These are phyloP conservation scores for Pollenia labialis DNA, from an alignment of 2,888 invertebrate genomes.

Conservation along the genomic window DNA sequence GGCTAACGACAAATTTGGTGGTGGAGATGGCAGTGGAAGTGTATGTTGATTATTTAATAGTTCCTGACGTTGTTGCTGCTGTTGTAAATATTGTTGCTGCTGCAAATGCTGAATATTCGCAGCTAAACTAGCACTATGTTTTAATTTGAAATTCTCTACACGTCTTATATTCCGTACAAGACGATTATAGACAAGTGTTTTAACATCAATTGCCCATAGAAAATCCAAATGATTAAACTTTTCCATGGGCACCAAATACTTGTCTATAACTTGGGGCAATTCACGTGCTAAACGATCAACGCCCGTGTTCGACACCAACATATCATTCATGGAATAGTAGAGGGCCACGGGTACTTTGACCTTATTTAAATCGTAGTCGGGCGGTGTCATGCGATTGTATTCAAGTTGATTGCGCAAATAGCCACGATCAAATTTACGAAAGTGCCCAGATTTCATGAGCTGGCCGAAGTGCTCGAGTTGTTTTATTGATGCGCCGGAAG, in stretches of 20 bases:
- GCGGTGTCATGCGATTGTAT: conserved; percentile 85
- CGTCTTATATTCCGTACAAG: conserved; percentile 81
- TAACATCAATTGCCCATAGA: conserved; percentile 85
- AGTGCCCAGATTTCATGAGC: conserved; percentile 83
- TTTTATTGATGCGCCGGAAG: conserved; percentile 84
- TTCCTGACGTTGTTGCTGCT: conserved; percentile 57
- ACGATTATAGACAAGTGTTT: conserved; percentile 84
- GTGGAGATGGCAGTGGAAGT: conserved; percentile 10
- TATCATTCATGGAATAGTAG: conserved; percentile 87
- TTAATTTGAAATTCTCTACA: conserved; percentile 81
- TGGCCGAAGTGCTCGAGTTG: conserved; percentile 84
- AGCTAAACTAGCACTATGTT: conserved; percentile 76
- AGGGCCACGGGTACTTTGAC: conserved; percentile 86
- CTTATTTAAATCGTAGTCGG: conserved; percentile 85
- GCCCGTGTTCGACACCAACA: conserved; percentile 87
- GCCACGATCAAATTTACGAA: conserved; percentile 84
- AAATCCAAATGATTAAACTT: conserved; percentile 86
- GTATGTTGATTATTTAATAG: conserved; percentile 66
- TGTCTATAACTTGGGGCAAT: conserved; percentile 85
- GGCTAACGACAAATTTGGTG: conserved; percentile 2
- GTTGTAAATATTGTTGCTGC: conserved; percentile 45
- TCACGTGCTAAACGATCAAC: conserved; percentile 85
- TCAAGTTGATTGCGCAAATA: conserved; percentile 84
- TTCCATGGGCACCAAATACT: conserved; percentile 85
- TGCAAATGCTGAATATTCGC: conserved; percentile 59